Evolutionary conservation across 2,888 invertebrate genomes (phyloP).

Genomic region (Myopa tessellatipennis): DNA sequence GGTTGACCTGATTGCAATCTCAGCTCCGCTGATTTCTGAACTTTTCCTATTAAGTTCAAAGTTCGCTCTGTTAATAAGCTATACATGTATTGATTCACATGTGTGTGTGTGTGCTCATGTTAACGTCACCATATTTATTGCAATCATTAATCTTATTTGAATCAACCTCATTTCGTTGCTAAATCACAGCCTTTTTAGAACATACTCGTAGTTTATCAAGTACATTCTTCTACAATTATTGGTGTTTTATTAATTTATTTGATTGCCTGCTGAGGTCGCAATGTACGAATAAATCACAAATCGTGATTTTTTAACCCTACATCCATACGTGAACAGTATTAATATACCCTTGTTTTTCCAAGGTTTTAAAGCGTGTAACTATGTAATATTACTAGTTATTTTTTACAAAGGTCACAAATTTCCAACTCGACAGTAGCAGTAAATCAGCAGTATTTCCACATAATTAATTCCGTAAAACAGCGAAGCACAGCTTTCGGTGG

Average conservation of each 20-base stretch:
- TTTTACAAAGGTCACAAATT: too few species aligned
- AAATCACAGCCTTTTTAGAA: not conserved
- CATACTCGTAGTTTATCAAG: conserved; percentile 22
- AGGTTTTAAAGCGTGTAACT: too few species aligned
- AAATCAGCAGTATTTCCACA: too few species aligned
- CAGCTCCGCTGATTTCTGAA: conserved; percentile 57
- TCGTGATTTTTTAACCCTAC: too few species aligned
- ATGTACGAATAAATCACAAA: not conserved
- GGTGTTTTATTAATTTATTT: conserved; percentile 50
- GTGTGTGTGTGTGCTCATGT: not conserved
- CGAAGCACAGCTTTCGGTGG: too few species aligned
- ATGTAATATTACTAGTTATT: too few species aligned
- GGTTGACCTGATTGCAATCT: conserved; percentile 43
- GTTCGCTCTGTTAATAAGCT: conserved; percentile 37
- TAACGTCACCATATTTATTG: conserved; percentile 66
- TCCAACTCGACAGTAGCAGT: too few species aligned
- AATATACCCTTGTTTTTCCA: too few species aligned
- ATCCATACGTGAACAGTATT: too few species aligned
- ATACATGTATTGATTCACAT: not conserved
- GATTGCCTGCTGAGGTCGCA: conserved; percentile 2
- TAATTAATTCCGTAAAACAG: too few species aligned
- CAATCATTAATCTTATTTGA: conserved; percentile 67
- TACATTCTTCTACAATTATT: conserved; percentile 44
- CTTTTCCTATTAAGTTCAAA: conserved; percentile 46
- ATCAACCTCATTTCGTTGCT: conserved; percentile 45